These are phyloP conservation scores for Andrena bucephala DNA, from an alignment of 2,888 invertebrate species.

Conservation along the genomic window DNA sequence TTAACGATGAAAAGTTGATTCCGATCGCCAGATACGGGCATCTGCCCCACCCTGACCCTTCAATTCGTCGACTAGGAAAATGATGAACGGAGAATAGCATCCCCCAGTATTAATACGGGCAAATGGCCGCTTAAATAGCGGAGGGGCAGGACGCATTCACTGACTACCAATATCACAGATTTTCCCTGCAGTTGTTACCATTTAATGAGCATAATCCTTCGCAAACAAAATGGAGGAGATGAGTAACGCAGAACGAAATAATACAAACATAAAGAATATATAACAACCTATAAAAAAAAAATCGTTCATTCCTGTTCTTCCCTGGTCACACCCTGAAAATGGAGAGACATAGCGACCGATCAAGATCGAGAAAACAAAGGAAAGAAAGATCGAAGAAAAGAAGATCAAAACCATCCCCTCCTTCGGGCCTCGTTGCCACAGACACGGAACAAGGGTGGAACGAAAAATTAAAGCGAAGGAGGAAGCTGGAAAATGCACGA, in stretches of 20 bases:
- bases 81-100: constrained; percentile 5
- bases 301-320: too few relatives aligned
- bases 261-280: background rate
- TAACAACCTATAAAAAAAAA: background rate
- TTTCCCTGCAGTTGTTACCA: background rate
- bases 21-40: constrained; percentile 20
- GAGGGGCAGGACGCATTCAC: background rate
- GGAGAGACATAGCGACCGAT: background rate
- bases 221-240: background rate
- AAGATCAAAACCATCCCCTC: background rate
- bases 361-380: background rate
- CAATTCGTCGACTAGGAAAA: constrained; percentile 14
- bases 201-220: background rate
- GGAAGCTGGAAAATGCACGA: background rate
- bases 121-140: background rate
- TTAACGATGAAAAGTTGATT: constrained; percentile 41
- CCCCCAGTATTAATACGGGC: background rate
- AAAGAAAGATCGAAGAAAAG: background rate
- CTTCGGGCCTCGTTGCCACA: background rate
- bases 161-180: background rate
- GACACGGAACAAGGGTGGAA: background rate
- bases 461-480: background rate
- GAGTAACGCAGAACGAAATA: background rate
- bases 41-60: constrained; percentile 13
- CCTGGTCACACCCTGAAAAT: background rate